phyloP scores from a whole-genome alignment of 2,797 vertebrate genomes.

The Alcedo quadribrachys region DNA sequence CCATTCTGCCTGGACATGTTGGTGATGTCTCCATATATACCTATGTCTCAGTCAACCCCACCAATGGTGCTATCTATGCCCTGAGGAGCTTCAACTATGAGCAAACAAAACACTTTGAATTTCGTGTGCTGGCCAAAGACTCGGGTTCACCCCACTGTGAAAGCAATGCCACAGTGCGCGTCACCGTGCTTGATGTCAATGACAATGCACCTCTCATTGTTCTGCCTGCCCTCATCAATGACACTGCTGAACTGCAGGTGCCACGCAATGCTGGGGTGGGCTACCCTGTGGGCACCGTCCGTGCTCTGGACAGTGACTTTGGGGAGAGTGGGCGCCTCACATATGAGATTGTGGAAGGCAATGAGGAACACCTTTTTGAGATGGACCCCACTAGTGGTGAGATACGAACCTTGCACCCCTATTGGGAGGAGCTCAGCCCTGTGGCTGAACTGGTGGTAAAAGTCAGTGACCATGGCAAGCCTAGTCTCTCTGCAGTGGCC shows the following conservation, averaged over 20 bases:
- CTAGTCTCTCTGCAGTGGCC: slow-evolving; percentile 91
- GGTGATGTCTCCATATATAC: slow-evolving; percentile 98
- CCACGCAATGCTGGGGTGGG: slow-evolving; percentile 95
- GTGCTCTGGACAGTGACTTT: slow-evolving; percentile 95
- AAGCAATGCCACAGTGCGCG: slow-evolving; percentile 93
- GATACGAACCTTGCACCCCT: slow-evolving; percentile 92
- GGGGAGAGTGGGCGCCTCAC: slow-evolving; percentile 98
- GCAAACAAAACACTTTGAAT: slow-evolving; percentile 98
- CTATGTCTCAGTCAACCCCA: slow-evolving; percentile 97
- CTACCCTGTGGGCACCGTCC: slow-evolving; percentile 93
- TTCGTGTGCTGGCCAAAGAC: slow-evolving; percentile 95
- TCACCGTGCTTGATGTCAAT: slow-evolving; percentile 94
- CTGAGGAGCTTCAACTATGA: slow-evolving; percentile 98
- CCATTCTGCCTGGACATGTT: slow-evolving; percentile 93
- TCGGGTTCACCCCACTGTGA: slow-evolving; percentile 94
- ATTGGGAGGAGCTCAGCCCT: slow-evolving; percentile 94
- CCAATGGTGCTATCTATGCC: slow-evolving; percentile 97
- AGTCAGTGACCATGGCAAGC: slow-evolving; percentile 96
- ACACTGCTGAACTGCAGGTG: slow-evolving; percentile 96
- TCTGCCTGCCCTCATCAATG: slow-evolving; percentile 91
- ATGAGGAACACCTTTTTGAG: slow-evolving; percentile 96
- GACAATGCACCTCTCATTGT: slow-evolving; percentile 98
- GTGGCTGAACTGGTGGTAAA: slow-evolving; percentile 94
- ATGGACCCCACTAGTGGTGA: slow-evolving; percentile 94
- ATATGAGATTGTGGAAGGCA: slow-evolving; percentile 96